Conservation (phyloP, 2,888 invertebrate genomes). For the Apodemia zela region DNA sequence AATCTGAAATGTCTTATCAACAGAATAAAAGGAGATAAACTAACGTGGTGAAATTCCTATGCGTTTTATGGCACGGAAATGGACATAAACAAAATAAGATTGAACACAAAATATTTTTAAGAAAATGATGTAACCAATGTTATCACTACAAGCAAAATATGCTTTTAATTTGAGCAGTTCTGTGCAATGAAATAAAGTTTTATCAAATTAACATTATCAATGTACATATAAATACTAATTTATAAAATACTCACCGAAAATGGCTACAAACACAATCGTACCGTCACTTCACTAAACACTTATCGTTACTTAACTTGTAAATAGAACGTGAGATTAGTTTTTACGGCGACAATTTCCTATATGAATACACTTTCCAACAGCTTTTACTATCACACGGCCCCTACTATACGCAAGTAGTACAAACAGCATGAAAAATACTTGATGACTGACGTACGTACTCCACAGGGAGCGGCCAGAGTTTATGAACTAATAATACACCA, state of each 20-base stretch:
- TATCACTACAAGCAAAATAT: neutral
- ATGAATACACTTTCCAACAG: conserved; percentile 76
- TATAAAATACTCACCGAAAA: conserved; percentile 66
- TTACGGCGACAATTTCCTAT: conserved; percentile 65
- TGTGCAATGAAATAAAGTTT: neutral
- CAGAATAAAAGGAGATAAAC: too few relatives aligned
- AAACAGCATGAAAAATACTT: conserved; percentile 76
- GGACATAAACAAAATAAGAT: neutral
- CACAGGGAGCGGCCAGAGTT: conserved; percentile 75
- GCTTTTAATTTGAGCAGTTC: neutral
- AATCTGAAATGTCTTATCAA: too few relatives aligned
- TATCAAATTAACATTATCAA: conserved; percentile 21
- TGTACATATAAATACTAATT: conserved; percentile 61
- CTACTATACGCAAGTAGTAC: conserved; percentile 70
- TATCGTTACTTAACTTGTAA: conserved; percentile 41
- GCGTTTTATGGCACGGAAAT: neutral
- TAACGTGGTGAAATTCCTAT: neutral
- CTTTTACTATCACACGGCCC: conserved; percentile 74
- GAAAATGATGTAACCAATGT: conserved; percentile 7
- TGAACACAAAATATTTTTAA: neutral
- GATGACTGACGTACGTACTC: conserved; percentile 72
- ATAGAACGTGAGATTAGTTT: conserved; percentile 71
- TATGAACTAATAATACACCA: conserved; percentile 52
- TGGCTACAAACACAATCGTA: conserved; percentile 70
- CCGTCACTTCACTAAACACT: conserved; percentile 53